Conservation (phyloP, 2,797 vertebrate genomes). For the Rhincodon typus region DNA sequence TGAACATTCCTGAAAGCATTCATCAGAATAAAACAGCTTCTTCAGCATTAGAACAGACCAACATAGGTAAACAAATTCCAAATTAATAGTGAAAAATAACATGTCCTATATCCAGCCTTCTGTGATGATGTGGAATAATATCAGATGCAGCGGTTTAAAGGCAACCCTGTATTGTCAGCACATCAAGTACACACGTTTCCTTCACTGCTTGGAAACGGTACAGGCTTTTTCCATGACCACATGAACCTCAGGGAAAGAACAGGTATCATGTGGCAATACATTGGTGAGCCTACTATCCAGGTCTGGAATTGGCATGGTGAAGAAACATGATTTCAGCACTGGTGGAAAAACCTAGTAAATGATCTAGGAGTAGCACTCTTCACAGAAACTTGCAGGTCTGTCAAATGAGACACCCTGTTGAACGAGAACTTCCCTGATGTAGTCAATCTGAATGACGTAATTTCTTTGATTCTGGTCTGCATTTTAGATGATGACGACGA, state of each 20-base stretch:
- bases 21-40: neutral
- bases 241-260: neutral
- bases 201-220: neutral
- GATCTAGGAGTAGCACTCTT: neutral
- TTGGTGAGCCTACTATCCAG: neutral
- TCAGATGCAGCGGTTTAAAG: neutral
- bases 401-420: no score
- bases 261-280: neutral
- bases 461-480: neutral
- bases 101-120: neutral
- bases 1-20: neutral
- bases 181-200: neutral
- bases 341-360: neutral
- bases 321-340: neutral
- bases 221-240: neutral
- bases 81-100: neutral
- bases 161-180: neutral
- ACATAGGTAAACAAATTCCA: neutral
- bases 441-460: neutral
- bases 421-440: neutral
- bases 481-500: conserved; percentile 2
- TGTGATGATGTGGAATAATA: neutral
- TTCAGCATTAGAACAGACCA: neutral
- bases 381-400: neutral
- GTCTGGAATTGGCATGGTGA: neutral